phyloP scores from a whole-genome alignment of 2,797 vertebrate genomes.

The Poecilia picta region DNA sequence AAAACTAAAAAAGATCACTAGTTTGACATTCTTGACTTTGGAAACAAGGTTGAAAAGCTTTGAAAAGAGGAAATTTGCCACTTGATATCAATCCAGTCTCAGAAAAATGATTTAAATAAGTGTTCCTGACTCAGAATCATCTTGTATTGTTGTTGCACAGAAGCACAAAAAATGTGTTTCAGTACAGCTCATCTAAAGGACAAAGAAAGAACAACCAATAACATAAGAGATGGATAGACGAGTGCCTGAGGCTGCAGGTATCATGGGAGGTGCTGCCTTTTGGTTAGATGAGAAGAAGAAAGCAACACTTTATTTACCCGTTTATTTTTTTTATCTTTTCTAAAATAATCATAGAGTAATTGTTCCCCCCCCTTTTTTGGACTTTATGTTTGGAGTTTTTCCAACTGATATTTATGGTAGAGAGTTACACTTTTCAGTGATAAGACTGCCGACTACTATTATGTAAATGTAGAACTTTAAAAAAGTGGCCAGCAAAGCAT shows the following conservation, averaged over 20 bases:
- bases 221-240: no score
- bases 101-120: background rate
- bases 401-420: background rate
- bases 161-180: no score
- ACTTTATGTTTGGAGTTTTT: background rate
- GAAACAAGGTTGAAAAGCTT: background rate
- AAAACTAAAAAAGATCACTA: background rate
- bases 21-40: background rate
- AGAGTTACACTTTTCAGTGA: background rate
- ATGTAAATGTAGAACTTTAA: background rate
- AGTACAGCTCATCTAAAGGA: no score
- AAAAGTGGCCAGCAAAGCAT: background rate
- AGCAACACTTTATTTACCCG: background rate
- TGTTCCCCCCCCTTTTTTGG: background rate
- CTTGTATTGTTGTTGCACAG: no score
- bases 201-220: no score
- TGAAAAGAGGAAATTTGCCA: background rate
- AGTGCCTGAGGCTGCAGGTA: no score
- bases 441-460: background rate
- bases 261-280: no score
- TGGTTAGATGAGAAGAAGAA: background rate
- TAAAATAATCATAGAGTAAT: background rate
- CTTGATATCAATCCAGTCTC: background rate
- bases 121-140: background rate
- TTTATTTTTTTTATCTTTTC: background rate